phyloP scores from a whole-genome alignment of 2,888 invertebrate species.

The Adelphocoris suturalis region DNA sequence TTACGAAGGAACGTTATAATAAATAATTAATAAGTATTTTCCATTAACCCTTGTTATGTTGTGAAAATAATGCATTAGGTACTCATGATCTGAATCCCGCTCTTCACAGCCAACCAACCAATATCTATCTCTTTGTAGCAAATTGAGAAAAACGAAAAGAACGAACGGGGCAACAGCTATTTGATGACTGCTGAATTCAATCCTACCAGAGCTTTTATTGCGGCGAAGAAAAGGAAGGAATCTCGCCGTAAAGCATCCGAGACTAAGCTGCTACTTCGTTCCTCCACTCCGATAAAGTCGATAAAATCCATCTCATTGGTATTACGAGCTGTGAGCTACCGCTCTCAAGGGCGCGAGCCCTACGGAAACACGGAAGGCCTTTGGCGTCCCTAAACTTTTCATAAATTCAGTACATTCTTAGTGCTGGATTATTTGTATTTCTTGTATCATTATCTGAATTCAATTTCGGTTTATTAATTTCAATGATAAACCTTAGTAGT shows the following conservation, averaged over 20 bases:
- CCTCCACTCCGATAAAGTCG: neutral
- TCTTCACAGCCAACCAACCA: neutral
- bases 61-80: too few relatives aligned
- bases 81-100: too few relatives aligned
- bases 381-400: neutral
- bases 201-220: constrained; percentile 2
- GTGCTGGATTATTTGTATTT: too few relatives aligned
- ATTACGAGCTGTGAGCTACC: neutral
- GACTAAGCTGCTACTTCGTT: neutral
- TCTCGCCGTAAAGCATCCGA: constrained; percentile 11
- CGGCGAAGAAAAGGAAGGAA: neutral
- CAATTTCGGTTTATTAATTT: too few relatives aligned
- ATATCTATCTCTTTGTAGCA: neutral
- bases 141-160: neutral
- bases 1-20: too few relatives aligned
- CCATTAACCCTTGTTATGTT: too few relatives aligned
- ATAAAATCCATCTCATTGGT: neutral
- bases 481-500: too few relatives aligned
- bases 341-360: neutral
- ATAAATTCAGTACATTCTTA: too few relatives aligned
- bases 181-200: constrained; percentile 1
- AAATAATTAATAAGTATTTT: too few relatives aligned
- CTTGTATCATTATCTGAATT: too few relatives aligned
- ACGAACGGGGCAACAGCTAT: constrained; percentile 7
- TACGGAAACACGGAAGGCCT: neutral